Evolutionary conservation across 2,797 vertebrate genomes (phyloP).

Genomic region (Poecilia gillii): DNA sequence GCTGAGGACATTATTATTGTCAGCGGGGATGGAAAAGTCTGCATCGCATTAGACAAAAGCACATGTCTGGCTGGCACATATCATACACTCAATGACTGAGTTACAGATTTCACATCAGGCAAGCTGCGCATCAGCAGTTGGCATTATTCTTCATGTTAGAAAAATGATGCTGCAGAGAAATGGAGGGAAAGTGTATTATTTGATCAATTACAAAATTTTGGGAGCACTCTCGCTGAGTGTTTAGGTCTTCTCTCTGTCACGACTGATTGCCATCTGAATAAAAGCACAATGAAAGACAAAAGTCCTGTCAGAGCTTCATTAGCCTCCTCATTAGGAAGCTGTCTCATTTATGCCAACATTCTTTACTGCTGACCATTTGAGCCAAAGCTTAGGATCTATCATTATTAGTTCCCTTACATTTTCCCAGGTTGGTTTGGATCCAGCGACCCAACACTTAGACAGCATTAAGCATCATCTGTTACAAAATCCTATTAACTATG

Average conservation of each 20-base stretch:
- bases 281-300: constrained; percentile 47
- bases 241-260: constrained; percentile 39
- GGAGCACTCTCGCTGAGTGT: constrained; percentile 29
- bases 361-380: constrained; percentile 56
- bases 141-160: constrained; percentile 21
- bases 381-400: constrained; percentile 56
- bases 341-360: constrained; percentile 54
- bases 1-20: constrained; percentile 67
- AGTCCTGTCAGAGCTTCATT: constrained; percentile 65
- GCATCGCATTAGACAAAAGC: constrained; percentile 50
- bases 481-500: constrained; percentile 19
- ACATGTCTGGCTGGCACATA: constrained; percentile 47
- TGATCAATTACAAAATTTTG: constrained; percentile 47
- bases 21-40: constrained; percentile 63
- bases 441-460: constrained; percentile 53
- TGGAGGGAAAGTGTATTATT: constrained; percentile 44
- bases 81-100: constrained; percentile 42
- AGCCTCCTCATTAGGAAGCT: constrained; percentile 65
- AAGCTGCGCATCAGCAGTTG: constrained; percentile 25
- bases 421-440: constrained; percentile 56
- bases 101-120: constrained; percentile 32
- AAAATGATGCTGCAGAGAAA: constrained; percentile 46
- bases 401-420: constrained; percentile 66
- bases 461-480: constrained; percentile 33
- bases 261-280: constrained; percentile 48